Percentiles rank a stretch among this genome's conserved stretches.
phyloP scores from a whole-genome alignment of 2,797 vertebrate species.

The Poeciliopsis infans region DNA sequence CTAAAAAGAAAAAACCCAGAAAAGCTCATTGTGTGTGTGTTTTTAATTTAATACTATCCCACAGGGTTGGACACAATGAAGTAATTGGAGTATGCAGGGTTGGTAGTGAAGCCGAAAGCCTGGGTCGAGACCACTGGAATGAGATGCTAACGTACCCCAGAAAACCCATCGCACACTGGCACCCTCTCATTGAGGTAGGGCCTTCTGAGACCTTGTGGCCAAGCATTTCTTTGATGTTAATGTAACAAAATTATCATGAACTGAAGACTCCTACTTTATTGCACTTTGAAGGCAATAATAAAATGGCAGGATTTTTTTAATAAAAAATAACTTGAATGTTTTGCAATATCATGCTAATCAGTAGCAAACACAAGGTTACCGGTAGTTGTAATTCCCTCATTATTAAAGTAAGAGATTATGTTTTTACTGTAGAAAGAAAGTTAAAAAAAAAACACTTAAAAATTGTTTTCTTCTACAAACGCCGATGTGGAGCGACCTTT shows the following conservation, averaged over 20 bases:
- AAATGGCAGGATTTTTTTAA: not conserved
- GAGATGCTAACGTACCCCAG: conserved; percentile 97
- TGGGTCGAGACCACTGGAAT: conserved; percentile 96
- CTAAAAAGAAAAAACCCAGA: not conserved
- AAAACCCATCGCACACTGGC: conserved; percentile 98
- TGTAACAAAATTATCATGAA: not conserved
- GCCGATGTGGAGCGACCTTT: not conserved
- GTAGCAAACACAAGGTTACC: not conserved
- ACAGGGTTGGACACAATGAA: conserved; percentile 98
- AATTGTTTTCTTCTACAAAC: not conserved
- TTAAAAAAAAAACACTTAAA: not conserved
- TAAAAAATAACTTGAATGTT: not conserved
- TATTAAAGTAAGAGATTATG: not conserved
- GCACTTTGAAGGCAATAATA: not conserved
- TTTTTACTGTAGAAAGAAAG: not conserved
- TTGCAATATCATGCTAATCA: not conserved
- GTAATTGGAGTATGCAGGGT: conserved; percentile 97
- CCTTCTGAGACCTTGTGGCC: not conserved
- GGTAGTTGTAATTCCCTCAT: not conserved
- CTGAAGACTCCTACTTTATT: not conserved
- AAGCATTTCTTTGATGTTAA: not conserved
- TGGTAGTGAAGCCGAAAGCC: conserved; percentile 90
- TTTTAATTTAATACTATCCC: conserved; percentile 51
- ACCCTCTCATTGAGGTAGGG: conserved; percentile 92
- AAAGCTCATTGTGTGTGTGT: not conserved